Conservation (phyloP, 2,113 vertebrate genomes). For the Desmodus rotundus region DNA sequence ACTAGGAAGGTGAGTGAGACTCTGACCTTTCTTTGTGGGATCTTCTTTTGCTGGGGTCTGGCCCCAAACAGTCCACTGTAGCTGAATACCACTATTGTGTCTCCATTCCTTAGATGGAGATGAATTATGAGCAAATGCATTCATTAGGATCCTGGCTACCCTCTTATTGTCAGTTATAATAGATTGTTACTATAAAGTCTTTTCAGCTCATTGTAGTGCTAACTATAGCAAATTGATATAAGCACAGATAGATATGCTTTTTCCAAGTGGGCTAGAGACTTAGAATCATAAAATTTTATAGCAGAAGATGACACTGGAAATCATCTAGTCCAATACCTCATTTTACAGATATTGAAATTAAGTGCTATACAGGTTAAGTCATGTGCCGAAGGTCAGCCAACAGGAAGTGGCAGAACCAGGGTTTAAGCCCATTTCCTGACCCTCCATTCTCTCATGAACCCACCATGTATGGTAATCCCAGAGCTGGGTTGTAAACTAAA, state of each 20-base stretch:
- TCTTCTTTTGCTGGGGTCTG: neutral
- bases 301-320: slow-evolving; percentile 44
- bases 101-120: neutral
- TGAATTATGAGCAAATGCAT: neutral
- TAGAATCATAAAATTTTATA: slow-evolving; percentile 48
- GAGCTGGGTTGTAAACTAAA: neutral
- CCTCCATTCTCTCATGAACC: neutral
- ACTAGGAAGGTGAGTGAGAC: neutral
- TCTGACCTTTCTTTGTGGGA: neutral
- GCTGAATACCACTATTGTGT: neutral
- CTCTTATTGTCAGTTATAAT: neutral
- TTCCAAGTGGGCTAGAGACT: neutral
- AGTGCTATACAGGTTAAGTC: slow-evolving; percentile 15
- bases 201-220: neutral
- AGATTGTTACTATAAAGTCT: neutral
- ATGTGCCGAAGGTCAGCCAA: slow-evolving; percentile 37
- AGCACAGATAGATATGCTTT: neutral
- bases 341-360: slow-evolving; percentile 55
- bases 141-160: neutral
- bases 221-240: slow-evolving; percentile 1
- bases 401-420: neutral
- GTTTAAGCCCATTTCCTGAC: neutral
- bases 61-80: neutral
- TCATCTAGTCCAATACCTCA: slow-evolving; percentile 14
- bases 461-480: neutral